Base-by-base conservation (phyloP, 2,888 invertebrate species). In the Dasypolia templi region DNA sequence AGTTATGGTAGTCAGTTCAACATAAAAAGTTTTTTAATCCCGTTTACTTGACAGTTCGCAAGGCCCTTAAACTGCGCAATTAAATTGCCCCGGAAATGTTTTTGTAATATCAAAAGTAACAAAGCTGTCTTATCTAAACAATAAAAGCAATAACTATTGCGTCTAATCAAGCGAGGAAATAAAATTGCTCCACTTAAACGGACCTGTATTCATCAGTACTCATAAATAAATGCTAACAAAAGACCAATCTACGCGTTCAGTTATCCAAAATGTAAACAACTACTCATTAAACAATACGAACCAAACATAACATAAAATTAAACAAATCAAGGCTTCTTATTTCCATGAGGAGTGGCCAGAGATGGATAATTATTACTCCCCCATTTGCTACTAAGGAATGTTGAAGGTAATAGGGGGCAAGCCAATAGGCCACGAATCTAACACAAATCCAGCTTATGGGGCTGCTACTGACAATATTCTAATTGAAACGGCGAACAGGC, bases 121-220 rank as follows among this genome's bases (percentile, higher is more conserved):
- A 78, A 51, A n/a, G 22, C 51, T 39, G 26, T 77, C 49, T 35
- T 49, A 14, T 69, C 49, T 51, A 53, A 70, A 78, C 75, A 75
- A 59, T 44, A 58, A 69, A 22, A 5, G 9, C 44, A 58, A 39
- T 79, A 75, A 75, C 70, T 59, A 59, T 44, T 69, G 14, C 51
- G 14, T 71, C 58, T 32, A 75, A 78, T 70, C 42, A 79, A 46
- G 59, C 79, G n/a, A 22, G 12, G 14, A n/a, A 78, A 79, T 79
- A 70, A 32, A 75, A 78, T 78, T 79, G 6, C 39, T 42, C 49
- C 46, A 70, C 71, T 70, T 70, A 39, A 71, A 53, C 39, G 53
- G 46, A 3, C n/a, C 26, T 26, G 32, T 46, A 32, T 61, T 53
- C 44, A 32, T 53, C 26, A 9, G 79, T 61, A 39, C n/a, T 12